Conservation (phyloP, 2,888 invertebrate genomes). For the Platycheirus rosarum region DNA sequence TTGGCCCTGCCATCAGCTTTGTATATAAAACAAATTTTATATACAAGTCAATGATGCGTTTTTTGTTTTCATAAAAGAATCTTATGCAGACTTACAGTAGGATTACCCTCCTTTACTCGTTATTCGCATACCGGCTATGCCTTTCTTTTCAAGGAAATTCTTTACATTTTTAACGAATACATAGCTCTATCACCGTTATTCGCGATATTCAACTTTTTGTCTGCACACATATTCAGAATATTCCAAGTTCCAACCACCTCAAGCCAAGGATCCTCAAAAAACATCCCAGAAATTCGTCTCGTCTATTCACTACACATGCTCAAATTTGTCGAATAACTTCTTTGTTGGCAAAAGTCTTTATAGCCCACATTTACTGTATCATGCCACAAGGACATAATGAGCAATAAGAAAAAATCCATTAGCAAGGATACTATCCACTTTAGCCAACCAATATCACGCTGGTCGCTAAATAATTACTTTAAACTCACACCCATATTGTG, state of each 20-base stretch:
- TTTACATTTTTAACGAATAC: conserved; percentile 16
- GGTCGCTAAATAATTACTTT: conserved; percentile 70
- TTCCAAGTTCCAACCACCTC: too few species aligned
- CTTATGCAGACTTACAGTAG: background rate
- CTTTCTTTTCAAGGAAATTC: conserved; percentile 38
- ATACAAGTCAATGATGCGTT: too few species aligned
- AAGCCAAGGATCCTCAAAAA: conserved; percentile 22
- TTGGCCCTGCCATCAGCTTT: too few species aligned
- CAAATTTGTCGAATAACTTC: conserved; percentile 11
- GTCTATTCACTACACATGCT: conserved; percentile 35
- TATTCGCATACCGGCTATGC: conserved; percentile 23
- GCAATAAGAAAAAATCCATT: conserved; percentile 42
- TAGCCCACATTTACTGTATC: conserved; percentile 30
- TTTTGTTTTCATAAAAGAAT: too few species aligned
- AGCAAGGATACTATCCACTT: conserved; percentile 32
- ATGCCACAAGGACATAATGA: conserved; percentile 31
- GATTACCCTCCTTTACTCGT: background rate
- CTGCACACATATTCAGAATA: conserved; percentile 31
- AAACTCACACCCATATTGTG: conserved; percentile 71
- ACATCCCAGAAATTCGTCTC: conserved; percentile 21
- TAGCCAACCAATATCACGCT: conserved; percentile 61
- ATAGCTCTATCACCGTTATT: background rate
- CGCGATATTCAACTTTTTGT: conserved; percentile 22
- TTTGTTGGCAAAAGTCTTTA: conserved; percentile 40
- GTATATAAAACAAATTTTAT: too few species aligned